A percentile compares a stretch with the other conserved stretches of the same genome.
Evolutionary conservation across 2,888 invertebrate species (phyloP).

Genomic region (Apodemia mormo): DNA sequence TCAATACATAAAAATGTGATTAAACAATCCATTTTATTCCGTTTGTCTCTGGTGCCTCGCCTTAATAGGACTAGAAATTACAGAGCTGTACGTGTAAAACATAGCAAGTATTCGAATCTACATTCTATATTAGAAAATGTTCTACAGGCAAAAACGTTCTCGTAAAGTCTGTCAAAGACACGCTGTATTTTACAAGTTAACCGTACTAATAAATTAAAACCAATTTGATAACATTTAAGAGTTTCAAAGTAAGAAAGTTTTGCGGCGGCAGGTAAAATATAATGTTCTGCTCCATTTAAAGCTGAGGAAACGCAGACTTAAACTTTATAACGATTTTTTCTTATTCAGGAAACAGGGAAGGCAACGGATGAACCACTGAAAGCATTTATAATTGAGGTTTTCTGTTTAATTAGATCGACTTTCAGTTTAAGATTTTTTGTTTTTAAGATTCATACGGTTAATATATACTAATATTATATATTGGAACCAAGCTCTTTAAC

Average conservation of each 20-base stretch:
- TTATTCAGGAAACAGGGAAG: neutral
- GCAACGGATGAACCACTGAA: neutral
- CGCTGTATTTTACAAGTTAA: slow-evolving; percentile 6
- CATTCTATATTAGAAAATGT: no score
- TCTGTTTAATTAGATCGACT: neutral
- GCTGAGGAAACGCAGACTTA: slow-evolving; percentile 13
- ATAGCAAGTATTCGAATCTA: no score
- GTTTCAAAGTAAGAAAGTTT: slow-evolving; percentile 17
- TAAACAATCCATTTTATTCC: no score
- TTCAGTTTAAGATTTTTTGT: neutral
- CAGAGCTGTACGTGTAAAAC: no score
- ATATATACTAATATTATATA: no score
- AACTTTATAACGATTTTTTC: slow-evolving; percentile 8
- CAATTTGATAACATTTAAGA: slow-evolving; percentile 18
- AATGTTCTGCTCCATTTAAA: slow-evolving; percentile 14
- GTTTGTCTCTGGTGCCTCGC: no score
- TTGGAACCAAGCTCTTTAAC: no score
- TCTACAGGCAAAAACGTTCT: no score
- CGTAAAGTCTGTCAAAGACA: neutral
- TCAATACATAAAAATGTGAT: no score
- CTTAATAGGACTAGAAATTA: no score
- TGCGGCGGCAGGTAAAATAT: slow-evolving; percentile 16
- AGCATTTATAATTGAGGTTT: neutral
- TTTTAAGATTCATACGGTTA: neutral
- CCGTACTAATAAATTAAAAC: slow-evolving; percentile 13